These are phyloP conservation scores for Propithecus coquereli DNA, from an alignment of 2,113 vertebrate species.

Conservation along the genomic window DNA sequence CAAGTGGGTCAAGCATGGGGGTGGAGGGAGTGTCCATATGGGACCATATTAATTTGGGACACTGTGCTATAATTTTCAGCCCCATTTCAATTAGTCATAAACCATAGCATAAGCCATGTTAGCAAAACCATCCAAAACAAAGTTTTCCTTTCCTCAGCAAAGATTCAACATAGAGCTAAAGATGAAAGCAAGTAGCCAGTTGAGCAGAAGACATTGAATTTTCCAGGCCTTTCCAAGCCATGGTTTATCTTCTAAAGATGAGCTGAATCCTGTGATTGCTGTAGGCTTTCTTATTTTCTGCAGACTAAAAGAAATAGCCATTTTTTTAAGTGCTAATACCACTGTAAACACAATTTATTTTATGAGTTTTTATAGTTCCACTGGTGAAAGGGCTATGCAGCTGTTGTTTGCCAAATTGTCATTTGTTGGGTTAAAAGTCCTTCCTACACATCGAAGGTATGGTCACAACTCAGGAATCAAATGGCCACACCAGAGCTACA, in stretches of 20 bases:
- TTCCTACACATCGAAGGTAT: conserved; percentile 62
- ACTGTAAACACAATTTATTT: conserved; percentile 71
- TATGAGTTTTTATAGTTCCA: conserved; percentile 53
- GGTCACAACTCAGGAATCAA: conserved; percentile 82
- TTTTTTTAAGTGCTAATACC: conserved; percentile 72
- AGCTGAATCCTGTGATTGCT: conserved; percentile 49
- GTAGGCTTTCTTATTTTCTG: conserved; percentile 58
- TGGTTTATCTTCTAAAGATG: conserved; percentile 40
- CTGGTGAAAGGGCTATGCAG: conserved; percentile 75
- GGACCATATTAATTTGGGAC: conserved; percentile 46
- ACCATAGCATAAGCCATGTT: not conserved
- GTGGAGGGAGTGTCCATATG: not conserved
- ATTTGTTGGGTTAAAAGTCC: conserved; percentile 81
- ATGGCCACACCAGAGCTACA: conserved; percentile 80
- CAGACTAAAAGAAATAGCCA: conserved; percentile 55
- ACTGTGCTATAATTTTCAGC: conserved; percentile 15
- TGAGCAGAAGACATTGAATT: conserved; percentile 47
- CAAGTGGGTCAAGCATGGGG: too few relatives aligned
- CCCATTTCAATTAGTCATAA: conserved; percentile 58
- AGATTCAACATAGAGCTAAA: conserved; percentile 21
- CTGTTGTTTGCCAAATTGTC: conserved; percentile 80
- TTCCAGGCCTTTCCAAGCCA: conserved; percentile 49
- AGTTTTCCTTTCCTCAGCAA: conserved; percentile 63
- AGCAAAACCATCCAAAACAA: conserved; percentile 36
- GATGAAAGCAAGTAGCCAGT: conserved; percentile 25